Evolutionary conservation across 1,140 invertebrate species (phyloP).

Genomic region (Nylanderia fulva): DNA sequence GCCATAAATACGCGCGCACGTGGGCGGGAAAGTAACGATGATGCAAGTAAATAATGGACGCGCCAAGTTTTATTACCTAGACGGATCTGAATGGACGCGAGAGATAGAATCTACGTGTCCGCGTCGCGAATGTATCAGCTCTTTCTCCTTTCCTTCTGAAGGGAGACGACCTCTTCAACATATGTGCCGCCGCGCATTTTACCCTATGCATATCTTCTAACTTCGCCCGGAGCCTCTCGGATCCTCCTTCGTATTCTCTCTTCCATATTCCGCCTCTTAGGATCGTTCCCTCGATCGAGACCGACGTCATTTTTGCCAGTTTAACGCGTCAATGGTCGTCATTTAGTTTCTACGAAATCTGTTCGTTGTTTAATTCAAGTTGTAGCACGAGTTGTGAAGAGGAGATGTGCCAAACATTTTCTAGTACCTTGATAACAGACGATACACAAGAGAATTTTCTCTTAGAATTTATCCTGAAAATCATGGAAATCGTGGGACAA

Average conservation of each 20-base stretch:
- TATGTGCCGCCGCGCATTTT: too few relatives aligned
- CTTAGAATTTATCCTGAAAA: too few relatives aligned
- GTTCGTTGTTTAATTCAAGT: background rate
- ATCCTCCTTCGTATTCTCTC: background rate
- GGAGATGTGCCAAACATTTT: too few relatives aligned
- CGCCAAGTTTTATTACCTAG: conserved; percentile 83
- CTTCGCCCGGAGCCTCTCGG: background rate
- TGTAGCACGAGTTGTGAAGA: too few relatives aligned
- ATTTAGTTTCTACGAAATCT: background rate
- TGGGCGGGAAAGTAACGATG: conserved; percentile 85
- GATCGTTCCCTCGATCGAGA: background rate
- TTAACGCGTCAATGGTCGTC: background rate
- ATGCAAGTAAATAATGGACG: conserved; percentile 85
- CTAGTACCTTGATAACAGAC: too few relatives aligned
- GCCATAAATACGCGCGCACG: conserved; percentile 80
- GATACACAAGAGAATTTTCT: too few relatives aligned
- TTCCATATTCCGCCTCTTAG: background rate
- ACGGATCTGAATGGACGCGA: conserved; percentile 79
- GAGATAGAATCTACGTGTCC: conserved; percentile 83
- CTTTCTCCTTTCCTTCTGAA: conserved; percentile 53
- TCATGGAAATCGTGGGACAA: too few relatives aligned
- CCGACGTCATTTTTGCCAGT: conserved; percentile 1
- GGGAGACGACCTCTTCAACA: conserved; percentile 31
- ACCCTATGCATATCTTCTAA: too few relatives aligned
- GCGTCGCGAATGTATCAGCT: conserved; percentile 61